Evolutionary conservation across 2,797 vertebrate species (phyloP), one percentile per base, ranked within the genome.

Genomic region (Vespertilio murinus): DNA sequence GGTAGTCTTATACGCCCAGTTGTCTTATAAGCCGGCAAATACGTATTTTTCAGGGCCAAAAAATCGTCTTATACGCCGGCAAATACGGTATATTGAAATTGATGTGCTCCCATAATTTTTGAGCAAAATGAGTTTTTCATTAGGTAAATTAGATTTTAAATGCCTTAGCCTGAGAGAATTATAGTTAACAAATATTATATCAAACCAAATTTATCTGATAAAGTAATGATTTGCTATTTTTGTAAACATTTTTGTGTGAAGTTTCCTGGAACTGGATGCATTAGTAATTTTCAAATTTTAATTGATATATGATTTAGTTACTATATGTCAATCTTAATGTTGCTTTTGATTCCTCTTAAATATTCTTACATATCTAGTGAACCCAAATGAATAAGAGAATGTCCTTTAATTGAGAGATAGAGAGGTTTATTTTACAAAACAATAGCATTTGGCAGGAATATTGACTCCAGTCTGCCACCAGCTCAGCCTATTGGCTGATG

Each of bases 361-460:
- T 65, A 74, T 91, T 52, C 12, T 40, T 52, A 33, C 10, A 14
- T 16, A 1, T 52, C 49, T 79, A 23, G 3, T 22, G 18, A 88
- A 77, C 38, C 67, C 71, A 83, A 93, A 65, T 54, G 28, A 93
- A 69, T 49, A 49, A 45, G 61, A 70, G 14, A 30, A 6, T 84
- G 18, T 0, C 9, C 56, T 94, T 92, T 80, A 92, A 88, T 95
- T 73, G 91, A 70, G 45, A 91, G 14, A 91, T 82, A 47, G 85
- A 71, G 95, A 54, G 14, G 3, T 89, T 1, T 35, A 77, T 92
- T 95, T 96, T 67, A 82, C 86, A 89, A 92, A 92, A 91, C 22
- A 92, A 96, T 93, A 47, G 5, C 18, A 78, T 42, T 28, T 91
- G 65, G 38, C 65, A 96, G 65, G 25, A 88, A 92, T 91, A 96